Evolutionary conservation across 2,888 invertebrate genomes (phyloP), one percentile per base, ranked within the genome.

Genomic region (Strigamia transsilvanica): DNA sequence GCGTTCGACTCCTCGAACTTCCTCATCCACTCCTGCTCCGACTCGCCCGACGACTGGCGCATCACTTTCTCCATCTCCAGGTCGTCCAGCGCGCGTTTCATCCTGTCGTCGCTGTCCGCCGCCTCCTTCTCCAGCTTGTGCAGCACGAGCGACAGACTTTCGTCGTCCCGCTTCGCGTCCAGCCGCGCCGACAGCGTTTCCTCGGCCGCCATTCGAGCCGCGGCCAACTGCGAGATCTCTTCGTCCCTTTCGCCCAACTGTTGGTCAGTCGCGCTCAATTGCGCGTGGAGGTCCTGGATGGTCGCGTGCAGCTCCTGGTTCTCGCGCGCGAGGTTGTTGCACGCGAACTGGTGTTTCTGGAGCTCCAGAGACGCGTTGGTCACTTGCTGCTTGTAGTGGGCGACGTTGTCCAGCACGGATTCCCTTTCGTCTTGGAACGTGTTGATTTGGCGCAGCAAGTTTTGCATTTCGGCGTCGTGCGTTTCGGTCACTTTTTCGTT

Each of bases 41-140:
- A 73, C 13, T 73, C 73, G 32, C 0, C 2, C 15, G 73, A 32
- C n/a, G 73, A 73, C 12, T 73, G 73, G 1, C 73, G 23, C 73
- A 73, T 32, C 12, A 73, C 73, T 73, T 27, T 27, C 23, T 73
- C 73, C 73, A 73, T 73, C 23, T 73, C 73, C 32, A 73, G 27
- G 13, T 73, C 73, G 2, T 73, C 73, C 6, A 73, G 13, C 1
- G n/a, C 32, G 5, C 13, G 27, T 12, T 73, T 73, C 4, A 73
- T 3, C 5, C n/a, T 27, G 10, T 12, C 27, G 0, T 73, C 73
- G 1, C 23, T 73, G 6, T 73, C 73, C n/a, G 0, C 73, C 2
- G 32, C 73, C 4, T 73, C 73, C 10, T 73, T 73, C 7, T 73
- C 73, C 2, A 73, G 32, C n/a, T 23, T 73, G 10, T 32, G 73